Conservation (phyloP, 2,888 invertebrate species). For the Pachydiplax longipennis region DNA sequence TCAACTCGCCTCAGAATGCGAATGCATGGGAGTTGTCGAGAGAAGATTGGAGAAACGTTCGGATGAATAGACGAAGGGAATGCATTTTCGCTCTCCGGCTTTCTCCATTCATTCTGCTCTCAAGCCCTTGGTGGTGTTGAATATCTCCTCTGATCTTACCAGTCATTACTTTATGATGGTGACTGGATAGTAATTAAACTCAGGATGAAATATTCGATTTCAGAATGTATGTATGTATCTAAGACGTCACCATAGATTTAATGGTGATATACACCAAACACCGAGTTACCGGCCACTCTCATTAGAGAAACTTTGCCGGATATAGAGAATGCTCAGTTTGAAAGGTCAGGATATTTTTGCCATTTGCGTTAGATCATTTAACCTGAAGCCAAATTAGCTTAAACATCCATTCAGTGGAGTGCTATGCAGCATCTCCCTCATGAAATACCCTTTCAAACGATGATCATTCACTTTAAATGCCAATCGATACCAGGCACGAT, state of each 20-base stretch:
- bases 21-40: neutral
- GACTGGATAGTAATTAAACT: no score
- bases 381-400: neutral
- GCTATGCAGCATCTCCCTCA: neutral
- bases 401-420: neutral
- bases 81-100: neutral
- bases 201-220: no score
- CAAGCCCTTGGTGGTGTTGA: no score
- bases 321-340: no score
- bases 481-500: neutral
- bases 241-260: no score
- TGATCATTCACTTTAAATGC: neutral
- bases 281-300: no score
- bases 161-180: no score
- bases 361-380: neutral
- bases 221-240: no score
- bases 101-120: neutral
- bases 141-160: no score
- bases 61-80: neutral
- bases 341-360: no score
- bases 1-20: neutral
- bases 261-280: no score
- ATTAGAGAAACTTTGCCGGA: no score
- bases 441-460: neutral
- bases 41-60: neutral